phyloP scores from a whole-genome alignment of 1,140 invertebrate species.

The Macrostomum lignano region DNA sequence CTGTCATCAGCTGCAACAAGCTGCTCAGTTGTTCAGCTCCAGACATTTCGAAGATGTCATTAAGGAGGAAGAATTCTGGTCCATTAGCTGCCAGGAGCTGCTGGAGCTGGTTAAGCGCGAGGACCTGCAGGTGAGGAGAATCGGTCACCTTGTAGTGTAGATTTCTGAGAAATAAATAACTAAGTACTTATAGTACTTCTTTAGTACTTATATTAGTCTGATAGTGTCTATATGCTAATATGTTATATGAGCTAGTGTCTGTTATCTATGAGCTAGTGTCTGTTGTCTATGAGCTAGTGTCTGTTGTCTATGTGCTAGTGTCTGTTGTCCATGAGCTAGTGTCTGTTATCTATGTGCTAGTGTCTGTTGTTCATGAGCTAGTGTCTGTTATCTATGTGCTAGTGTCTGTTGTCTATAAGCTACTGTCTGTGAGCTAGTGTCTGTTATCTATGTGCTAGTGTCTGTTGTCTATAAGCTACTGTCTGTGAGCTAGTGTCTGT shows the following conservation, averaged over 20 bases:
- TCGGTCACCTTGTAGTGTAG: neutral
- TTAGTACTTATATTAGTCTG: conserved; percentile 1
- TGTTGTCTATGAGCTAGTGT: neutral
- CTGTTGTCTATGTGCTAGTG: neutral
- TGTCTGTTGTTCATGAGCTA: conserved; percentile 4
- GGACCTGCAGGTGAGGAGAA: conserved; percentile 15
- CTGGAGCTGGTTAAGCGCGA: conserved; percentile 16
- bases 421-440: neutral
- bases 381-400: neutral
- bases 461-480: conserved; percentile 3
- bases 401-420: too few relatives aligned
- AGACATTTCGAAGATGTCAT: conserved; percentile 19
- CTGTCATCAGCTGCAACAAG: conserved; percentile 12
- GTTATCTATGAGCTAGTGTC: neutral
- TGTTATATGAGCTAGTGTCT: conserved; percentile 2
- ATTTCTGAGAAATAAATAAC: neutral
- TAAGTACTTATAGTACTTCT: neutral
- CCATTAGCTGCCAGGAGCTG: conserved; percentile 14
- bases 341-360: conserved; percentile 6
- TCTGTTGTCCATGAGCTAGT: neutral
- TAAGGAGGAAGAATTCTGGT: conserved; percentile 17
- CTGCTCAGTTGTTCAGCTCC: conserved; percentile 14
- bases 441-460: conserved; percentile 4
- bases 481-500: neutral
- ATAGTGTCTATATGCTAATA: neutral